Conservation (phyloP, 1,140 invertebrate species). For the Carposina sasakii region DNA sequence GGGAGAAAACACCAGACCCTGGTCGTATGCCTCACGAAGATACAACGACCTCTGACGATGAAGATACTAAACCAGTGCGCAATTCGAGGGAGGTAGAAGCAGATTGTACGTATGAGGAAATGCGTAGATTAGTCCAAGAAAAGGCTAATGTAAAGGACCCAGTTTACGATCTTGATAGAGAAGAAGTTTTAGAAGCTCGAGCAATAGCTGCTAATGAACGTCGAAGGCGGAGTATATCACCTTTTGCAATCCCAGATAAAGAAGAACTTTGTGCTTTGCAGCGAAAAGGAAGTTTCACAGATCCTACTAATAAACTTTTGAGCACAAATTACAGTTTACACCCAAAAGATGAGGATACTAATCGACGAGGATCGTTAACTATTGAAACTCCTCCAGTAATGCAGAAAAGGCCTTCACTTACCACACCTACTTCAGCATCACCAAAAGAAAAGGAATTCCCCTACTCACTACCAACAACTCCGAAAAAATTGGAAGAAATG, state of each 20-base stretch:
- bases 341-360: constrained; percentile 57
- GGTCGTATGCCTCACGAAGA: constrained; percentile 58
- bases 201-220: constrained; percentile 59
- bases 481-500: constrained; percentile 56
- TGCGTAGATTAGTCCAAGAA: constrained; percentile 64
- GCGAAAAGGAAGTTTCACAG: constrained; percentile 68
- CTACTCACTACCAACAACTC: constrained; percentile 39
- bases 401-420: constrained; percentile 37
- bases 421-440: constrained; percentile 37
- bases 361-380: constrained; percentile 40
- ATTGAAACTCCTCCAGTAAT: constrained; percentile 33
- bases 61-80: constrained; percentile 45
- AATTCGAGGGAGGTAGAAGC: constrained; percentile 63
- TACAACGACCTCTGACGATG: constrained; percentile 66
- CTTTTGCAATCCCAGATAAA: constrained; percentile 60
- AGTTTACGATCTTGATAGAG: constrained; percentile 63
- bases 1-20: constrained; percentile 75
- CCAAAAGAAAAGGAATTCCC: constrained; percentile 51
- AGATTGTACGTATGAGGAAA: constrained; percentile 66
- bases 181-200: constrained; percentile 60
- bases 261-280: constrained; percentile 46
- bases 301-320: constrained; percentile 66
- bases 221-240: constrained; percentile 67
- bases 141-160: constrained; percentile 60
- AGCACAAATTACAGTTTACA: constrained; percentile 58